A percentile compares a stretch with the other conserved stretches of the same genome.
Conservation (phyloP, 2,888 invertebrate genomes). For the Ptilodon capucinus region DNA sequence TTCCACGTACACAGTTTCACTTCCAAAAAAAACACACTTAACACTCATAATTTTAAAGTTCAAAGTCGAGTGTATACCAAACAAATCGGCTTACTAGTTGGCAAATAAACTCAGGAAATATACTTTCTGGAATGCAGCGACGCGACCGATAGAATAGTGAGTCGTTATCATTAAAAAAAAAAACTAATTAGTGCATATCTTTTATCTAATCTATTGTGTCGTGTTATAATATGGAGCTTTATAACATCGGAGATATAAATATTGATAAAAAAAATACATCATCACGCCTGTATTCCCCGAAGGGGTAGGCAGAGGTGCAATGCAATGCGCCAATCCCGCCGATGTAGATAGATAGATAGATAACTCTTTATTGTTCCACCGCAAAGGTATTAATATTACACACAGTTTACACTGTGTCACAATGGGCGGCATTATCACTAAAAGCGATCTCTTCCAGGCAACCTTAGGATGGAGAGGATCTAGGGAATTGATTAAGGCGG, state of each 20-base stretch:
- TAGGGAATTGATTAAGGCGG: too few species aligned
- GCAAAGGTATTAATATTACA: too few species aligned
- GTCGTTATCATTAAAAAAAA: not conserved
- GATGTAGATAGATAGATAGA: too few species aligned
- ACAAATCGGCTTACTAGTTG: not conserved
- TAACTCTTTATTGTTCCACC: too few species aligned
- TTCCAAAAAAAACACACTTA: not conserved
- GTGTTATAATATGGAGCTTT: not conserved
- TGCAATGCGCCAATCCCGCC: too few species aligned
- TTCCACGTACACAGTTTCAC: not conserved
- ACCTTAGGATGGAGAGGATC: too few species aligned
- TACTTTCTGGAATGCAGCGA: not conserved
- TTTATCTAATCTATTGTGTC: not conserved
- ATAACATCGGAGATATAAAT: not conserved
- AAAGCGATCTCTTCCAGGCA: too few species aligned
- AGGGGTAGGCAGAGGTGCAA: too few species aligned
- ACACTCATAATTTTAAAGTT: not conserved
- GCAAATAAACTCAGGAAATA: not conserved
- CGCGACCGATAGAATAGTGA: not conserved
- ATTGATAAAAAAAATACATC: too few species aligned
- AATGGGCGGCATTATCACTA: too few species aligned
- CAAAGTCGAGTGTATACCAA: not conserved
- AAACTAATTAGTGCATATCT: not conserved
- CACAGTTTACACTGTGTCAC: too few species aligned
- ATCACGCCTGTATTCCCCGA: too few species aligned